Base-by-base conservation (phyloP, 2,888 invertebrate genomes). In the Mesorhabditis belari region DNA sequence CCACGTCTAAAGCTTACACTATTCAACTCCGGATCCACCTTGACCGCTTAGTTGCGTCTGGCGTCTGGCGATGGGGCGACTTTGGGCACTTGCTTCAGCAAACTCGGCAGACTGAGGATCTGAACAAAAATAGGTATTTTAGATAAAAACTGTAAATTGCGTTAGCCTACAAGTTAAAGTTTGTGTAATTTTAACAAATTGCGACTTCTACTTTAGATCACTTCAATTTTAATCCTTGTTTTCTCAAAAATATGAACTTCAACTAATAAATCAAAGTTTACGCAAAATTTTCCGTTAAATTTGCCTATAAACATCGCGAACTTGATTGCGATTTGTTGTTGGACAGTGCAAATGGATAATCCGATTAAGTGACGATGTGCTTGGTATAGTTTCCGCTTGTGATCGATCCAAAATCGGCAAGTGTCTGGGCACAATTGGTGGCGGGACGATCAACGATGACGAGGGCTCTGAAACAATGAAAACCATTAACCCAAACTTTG, bases 1-100 rank as follows among this genome's bases (percentile, higher is more conserved):
- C n/a, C n/a, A n/a, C n/a, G 62, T 61, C 12, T 60, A 56, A 27
- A 62, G 59, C 9, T 35, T 35, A 35, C 44, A 9, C n/a, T 35
- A n/a, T 35, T 35, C 44, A 35, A 2, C n/a, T 35, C 44, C 1
- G 44, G 44, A 35, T 35, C 44, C 1, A 35, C 44, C 2, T 35
- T 35, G 12, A 35, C 44, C 44, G 44, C n/a, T 17, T 17, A 35
- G 44, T 35, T 9, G n/a, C 12, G n/a, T n/a, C n/a, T n/a, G n/a
- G n/a, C 12, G 12, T 35, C 44, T n/a, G 12, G n/a, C n/a, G 44
- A 35, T n/a, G 44, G 44, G 1, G 44, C 44, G 0, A 35, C 44
- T 35, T n/a, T 35, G 12, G 44, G 44, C 44, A n/a, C 44, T 17
- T 35, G 12, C 12, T 35, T n/a, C 12, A 35, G 12, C 12, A 35